Conservation (phyloP, 2,113 vertebrate species). For the Suncus etruscus region DNA sequence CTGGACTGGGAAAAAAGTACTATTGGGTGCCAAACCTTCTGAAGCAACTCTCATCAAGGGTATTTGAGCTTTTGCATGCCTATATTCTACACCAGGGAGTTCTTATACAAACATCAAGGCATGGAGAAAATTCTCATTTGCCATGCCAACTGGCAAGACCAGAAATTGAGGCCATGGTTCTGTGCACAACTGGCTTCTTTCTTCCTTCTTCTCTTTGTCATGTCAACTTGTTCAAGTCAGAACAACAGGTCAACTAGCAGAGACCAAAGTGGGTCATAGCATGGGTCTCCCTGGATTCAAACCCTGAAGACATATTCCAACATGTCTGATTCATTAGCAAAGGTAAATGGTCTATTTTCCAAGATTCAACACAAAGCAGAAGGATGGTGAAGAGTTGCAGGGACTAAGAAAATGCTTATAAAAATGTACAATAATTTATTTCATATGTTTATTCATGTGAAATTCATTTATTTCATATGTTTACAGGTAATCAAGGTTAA, state of each 20-base stretch:
- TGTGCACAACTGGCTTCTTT: background rate
- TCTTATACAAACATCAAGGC: background rate
- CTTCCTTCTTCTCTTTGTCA: background rate
- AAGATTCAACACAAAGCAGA: background rate
- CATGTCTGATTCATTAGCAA: background rate
- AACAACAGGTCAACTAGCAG: background rate
- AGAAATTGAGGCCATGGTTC: background rate
- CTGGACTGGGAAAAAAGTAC: conserved; percentile 14
- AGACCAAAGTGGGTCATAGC: background rate
- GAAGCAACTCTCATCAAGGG: conserved; percentile 32
- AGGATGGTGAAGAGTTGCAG: background rate
- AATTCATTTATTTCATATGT: no score
- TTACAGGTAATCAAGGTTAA: background rate
- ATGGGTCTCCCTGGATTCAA: background rate
- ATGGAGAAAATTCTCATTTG: background rate
- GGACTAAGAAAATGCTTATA: background rate
- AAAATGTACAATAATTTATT: background rate
- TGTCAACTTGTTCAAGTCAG: background rate
- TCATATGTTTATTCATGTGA: background rate
- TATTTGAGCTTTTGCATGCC: background rate
- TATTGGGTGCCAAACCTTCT: background rate
- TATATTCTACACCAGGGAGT: conserved; percentile 1
- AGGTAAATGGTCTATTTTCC: background rate
- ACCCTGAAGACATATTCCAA: background rate
- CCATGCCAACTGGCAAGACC: background rate